Evolutionary conservation across 2,888 invertebrate species (phyloP), one percentile per base, ranked within the genome.

Genomic region (Mimumesa dahlbomi): DNA sequence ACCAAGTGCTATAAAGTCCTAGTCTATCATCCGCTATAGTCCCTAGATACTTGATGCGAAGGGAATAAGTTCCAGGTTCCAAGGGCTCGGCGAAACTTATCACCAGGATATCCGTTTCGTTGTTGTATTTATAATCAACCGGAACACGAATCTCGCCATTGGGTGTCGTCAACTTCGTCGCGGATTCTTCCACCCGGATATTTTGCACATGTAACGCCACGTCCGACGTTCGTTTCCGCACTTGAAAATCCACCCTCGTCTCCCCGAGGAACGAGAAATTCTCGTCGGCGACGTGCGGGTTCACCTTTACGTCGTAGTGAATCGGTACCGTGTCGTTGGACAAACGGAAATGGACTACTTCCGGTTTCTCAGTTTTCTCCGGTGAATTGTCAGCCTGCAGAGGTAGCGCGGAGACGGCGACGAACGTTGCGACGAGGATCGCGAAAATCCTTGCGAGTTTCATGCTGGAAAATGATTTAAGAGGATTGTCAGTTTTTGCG

Each of bases 1-100:
- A 94, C 29, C 91, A 91, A 74, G 93, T 93, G 81, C 92, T 91
- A 83, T 94, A 94, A 84, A 95, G 93, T 38, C 95, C 95, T 67
- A 94, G 87, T 7, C 7, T 7, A 2, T 93, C 91, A 81, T 93
- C 91, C 11, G 91, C 91, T 19, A 93, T 91, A 31, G 85, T 87
- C 13, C 93, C 93, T 14, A 87, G 86, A 82, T 92, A 93, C 1
- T 91, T 88, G 11, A 93, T 83, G 73, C 91, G 90, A 18, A 93
- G 80, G 0, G 90, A 91, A 65, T 93, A 93, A 77, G 91, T 91
- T 9, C 90, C 88, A 2, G 40, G 18, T 5, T 50, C 7, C 6
- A 72, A 2, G 0, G 29, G 14, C 7, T 40, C 14, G 2, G 21
- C 22, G 2, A 69, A 52, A 3, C 36, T 3, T 11, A 71, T 31